phyloP scores from a whole-genome alignment of 2,113 vertebrate species.

The Callopanchax toddi region DNA sequence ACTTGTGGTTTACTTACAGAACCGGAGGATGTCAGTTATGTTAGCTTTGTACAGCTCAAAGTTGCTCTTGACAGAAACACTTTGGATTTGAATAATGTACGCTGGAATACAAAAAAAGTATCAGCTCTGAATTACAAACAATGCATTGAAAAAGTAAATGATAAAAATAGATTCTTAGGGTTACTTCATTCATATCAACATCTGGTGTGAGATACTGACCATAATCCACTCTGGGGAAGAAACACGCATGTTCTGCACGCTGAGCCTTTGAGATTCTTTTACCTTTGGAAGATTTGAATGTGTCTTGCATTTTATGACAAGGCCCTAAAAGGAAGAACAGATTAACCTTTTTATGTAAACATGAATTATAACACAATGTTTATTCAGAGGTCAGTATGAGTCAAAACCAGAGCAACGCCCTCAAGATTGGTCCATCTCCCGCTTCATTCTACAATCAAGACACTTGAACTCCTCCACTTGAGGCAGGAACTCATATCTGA shows the following conservation, averaged over 20 bases:
- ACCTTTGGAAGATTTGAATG: conserved; percentile 2
- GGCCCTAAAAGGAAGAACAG: conserved; percentile 54
- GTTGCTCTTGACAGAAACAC: conserved; percentile 63
- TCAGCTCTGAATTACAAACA: neutral
- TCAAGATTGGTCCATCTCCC: too few relatives aligned
- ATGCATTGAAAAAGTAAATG: too few relatives aligned
- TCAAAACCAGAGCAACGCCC: neutral
- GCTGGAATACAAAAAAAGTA: conserved; percentile 60
- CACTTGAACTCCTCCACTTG: too few relatives aligned
- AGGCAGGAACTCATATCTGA: too few relatives aligned
- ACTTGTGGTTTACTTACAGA: conserved; percentile 59
- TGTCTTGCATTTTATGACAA: conserved; percentile 67
- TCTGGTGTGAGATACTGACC: conserved; percentile 59
- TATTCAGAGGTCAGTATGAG: neutral
- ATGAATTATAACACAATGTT: neutral
- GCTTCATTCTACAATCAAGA: too few relatives aligned
- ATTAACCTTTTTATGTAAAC: neutral
- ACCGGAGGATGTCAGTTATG: conserved; percentile 55
- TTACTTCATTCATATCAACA: neutral
- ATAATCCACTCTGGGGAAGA: conserved; percentile 67
- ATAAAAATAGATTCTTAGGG: neutral
- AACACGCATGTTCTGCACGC: conserved; percentile 70
- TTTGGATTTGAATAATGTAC: conserved; percentile 55
- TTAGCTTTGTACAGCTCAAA: conserved; percentile 69
- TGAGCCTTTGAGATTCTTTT: neutral